Evolutionary conservation across 2,113 vertebrate genomes (phyloP).

Genomic region (Pseudonaja textilis): DNA sequence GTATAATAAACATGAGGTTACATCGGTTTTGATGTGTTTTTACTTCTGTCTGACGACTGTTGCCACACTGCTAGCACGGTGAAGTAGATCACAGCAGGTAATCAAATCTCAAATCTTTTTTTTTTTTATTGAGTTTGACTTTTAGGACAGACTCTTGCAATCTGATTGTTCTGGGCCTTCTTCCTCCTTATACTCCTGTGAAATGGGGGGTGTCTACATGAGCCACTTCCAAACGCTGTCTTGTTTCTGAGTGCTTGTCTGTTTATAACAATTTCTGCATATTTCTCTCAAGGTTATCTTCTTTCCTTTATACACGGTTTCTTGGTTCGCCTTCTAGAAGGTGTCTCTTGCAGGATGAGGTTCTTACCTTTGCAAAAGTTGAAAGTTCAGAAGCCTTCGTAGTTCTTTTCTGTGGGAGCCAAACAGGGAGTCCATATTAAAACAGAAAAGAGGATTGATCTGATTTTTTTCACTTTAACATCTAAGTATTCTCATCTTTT

Average conservation of each 20-base stretch:
- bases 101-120: neutral
- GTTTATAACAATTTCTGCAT: neutral
- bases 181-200: neutral
- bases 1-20: neutral
- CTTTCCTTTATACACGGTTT: neutral
- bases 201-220: neutral
- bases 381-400: neutral
- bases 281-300: neutral
- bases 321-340: neutral
- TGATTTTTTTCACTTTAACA: neutral
- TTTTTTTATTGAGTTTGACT: neutral
- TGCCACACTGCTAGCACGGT: neutral
- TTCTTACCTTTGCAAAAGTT: neutral
- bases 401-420: neutral
- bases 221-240: neutral
- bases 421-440: neutral
- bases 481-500: neutral
- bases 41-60: neutral
- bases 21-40: neutral
- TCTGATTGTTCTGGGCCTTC: neutral
- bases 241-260: neutral
- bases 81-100: neutral
- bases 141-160: neutral
- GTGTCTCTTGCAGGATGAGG: neutral
- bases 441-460: neutral